A percentile compares a stretch with the other conserved stretches of the same genome.
These are phyloP conservation scores for Steromphala cineraria DNA, from an alignment of 2,888 invertebrate genomes.

Conservation along the genomic window DNA sequence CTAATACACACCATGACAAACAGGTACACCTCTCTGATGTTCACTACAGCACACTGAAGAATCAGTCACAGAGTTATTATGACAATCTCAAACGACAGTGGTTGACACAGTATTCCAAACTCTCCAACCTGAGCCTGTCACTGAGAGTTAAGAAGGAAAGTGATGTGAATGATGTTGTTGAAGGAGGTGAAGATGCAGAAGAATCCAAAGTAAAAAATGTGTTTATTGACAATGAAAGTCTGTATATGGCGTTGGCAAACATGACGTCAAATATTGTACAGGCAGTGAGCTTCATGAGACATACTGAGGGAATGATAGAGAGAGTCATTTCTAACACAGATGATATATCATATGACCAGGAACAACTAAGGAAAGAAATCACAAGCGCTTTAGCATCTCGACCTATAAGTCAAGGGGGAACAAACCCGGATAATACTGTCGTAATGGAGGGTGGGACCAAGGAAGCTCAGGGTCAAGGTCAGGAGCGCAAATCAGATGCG, in stretches of 20 bases:
- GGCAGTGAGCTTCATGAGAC: constrained; percentile 55
- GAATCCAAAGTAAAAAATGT: constrained; percentile 19
- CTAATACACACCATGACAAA: not conserved
- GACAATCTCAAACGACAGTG: not conserved
- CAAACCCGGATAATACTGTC: constrained; percentile 26
- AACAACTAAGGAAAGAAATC: constrained; percentile 18
- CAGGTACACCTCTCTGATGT: not conserved
- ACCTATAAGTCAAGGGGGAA: not conserved
- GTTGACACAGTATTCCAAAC: not conserved
- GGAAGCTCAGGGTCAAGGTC: not conserved
- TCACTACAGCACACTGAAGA: not conserved
- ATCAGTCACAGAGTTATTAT: not conserved
- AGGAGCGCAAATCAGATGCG: not conserved
- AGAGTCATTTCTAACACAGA: constrained; percentile 58
- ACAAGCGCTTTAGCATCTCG: constrained; percentile 8
- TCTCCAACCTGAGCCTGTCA: not conserved
- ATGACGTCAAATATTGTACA: constrained; percentile 59
- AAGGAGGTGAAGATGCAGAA: constrained; percentile 40
- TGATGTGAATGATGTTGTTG: constrained; percentile 38
- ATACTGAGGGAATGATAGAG: constrained; percentile 55
- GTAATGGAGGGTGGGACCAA: not conserved
- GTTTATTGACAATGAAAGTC: constrained; percentile 34
- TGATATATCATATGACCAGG: constrained; percentile 53
- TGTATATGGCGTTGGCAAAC: constrained; percentile 48
- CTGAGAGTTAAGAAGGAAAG: constrained; percentile 1